Evolutionary conservation across 1,140 invertebrate genomes (phyloP), one percentile per base, ranked within the genome.

Genomic region (Subanguina moxae): DNA sequence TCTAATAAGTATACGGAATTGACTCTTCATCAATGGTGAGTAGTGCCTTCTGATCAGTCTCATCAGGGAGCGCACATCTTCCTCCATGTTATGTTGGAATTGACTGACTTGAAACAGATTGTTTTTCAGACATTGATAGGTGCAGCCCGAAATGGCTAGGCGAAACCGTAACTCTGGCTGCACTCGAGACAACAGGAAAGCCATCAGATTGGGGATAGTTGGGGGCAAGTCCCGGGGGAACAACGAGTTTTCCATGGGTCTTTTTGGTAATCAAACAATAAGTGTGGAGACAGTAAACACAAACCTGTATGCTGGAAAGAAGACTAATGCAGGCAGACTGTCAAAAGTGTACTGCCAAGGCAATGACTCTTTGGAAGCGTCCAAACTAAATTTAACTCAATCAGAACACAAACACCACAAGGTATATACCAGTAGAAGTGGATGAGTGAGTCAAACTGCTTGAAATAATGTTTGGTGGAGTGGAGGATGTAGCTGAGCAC

Each of bases 81-180:
- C 48, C 1, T 15, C 48, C 3, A 52, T 21, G 23, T 52, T 19
- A 15, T 52, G 48, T 52, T 67, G 28, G 42, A 67, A 67, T 32
- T 45, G 30, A 19, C 38, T 15, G 5, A 67, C 9, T 28, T 46
- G 59, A 21, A n/a, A 62, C 21, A 62, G 62, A 67, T 67, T 67
- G 21, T 19, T 52, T 25, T 42, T 5, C 30, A 67, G n/a, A 32
- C 65, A 67, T 0, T 23, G 30, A 30, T 11, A 19, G 13, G 65
- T 45, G 42, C 65, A 67, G n/a, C 19, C 32, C 8, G 62, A 21
- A 8, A 67, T 25, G 9, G 67, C 67, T 17, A 69, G 64, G 17
- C 67, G 66, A 19, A 23, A 69, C 13, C 67, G 66, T 1, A 69
- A 56, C 70, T 68, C 67, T 38, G 67, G 67, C 25, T 52, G 67